A percentile compares a stretch with the other conserved stretches of the same genome.
phyloP scores from a whole-genome alignment of 2,797 vertebrate genomes.

The Botia kubotai region DNA sequence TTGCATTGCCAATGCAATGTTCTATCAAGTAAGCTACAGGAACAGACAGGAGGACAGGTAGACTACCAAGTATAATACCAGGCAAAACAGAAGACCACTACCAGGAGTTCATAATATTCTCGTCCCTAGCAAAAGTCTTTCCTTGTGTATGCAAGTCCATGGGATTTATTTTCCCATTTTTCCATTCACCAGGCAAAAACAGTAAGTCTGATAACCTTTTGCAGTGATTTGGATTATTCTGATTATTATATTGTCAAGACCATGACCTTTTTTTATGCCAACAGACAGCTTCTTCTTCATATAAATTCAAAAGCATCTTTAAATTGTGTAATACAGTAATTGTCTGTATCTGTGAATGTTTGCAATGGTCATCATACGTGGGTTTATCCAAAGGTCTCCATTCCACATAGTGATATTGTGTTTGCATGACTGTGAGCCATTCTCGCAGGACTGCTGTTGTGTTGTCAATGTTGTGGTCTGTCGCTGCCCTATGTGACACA shows the following conservation, averaged over 20 bases:
- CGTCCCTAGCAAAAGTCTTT: not conserved
- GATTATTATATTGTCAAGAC: too few relatives aligned
- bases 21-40: too few relatives aligned
- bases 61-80: not conserved
- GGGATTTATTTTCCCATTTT: too few relatives aligned
- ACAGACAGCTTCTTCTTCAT: not conserved
- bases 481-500: constrained; percentile 83
- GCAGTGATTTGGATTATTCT: too few relatives aligned
- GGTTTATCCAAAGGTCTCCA: constrained; percentile 89
- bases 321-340: not conserved
- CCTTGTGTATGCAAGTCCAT: not conserved
- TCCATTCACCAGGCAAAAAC: not conserved
- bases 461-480: constrained; percentile 93
- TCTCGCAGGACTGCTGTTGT: constrained; percentile 87
- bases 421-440: constrained; percentile 87
- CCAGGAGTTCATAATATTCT: not conserved
- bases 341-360: not conserved
- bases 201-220: not conserved
- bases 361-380: constrained; percentile 73
- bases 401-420: constrained; percentile 84
- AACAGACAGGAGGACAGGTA: too few relatives aligned
- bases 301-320: not conserved
- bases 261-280: not conserved
- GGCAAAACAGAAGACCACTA: too few relatives aligned
- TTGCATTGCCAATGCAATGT: too few relatives aligned